Percentiles rank a stretch among this genome's conserved stretches.
These are phyloP conservation scores for Argyresthia goedartella DNA, from an alignment of 2,888 invertebrate genomes.

Conservation along the genomic window DNA sequence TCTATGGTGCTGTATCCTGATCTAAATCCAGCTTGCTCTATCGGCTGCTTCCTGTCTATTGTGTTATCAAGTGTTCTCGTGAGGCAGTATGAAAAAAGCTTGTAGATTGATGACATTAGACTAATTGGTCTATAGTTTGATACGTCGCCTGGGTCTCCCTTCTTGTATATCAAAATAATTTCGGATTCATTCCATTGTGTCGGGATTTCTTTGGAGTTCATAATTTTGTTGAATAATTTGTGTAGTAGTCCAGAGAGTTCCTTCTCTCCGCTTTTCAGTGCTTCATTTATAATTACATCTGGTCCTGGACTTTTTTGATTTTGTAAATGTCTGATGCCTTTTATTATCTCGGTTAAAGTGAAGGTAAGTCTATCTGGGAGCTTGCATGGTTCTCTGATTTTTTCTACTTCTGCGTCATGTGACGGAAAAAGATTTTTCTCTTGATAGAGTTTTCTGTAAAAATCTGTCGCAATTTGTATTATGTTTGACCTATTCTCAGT, in stretches of 20 bases:
- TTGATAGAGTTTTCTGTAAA: background rate
- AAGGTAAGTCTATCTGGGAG: background rate
- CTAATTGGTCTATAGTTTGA: slow-evolving; percentile 2
- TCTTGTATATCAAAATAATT: background rate
- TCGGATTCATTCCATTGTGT: background rate
- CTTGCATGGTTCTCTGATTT: background rate
- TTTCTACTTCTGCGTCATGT: background rate
- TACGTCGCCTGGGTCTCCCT: background rate
- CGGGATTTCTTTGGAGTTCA: background rate
- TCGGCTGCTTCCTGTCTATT: background rate
- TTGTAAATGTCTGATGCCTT: background rate
- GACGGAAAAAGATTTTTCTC: background rate
- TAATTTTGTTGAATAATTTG: background rate
- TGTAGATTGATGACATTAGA: background rate
- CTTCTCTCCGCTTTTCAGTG: background rate
- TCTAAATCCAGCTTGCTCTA: background rate
- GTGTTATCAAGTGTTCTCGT: background rate
- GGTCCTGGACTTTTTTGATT: background rate
- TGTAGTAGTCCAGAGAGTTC: background rate
- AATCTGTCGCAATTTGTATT: background rate
- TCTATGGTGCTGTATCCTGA: background rate
- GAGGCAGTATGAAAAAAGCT: background rate
- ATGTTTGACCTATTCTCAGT: background rate
- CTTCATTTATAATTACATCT: background rate
- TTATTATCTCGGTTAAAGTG: background rate